Evolutionary conservation across 2,888 invertebrate species (phyloP).

Genomic region (Apodemia zela): DNA sequence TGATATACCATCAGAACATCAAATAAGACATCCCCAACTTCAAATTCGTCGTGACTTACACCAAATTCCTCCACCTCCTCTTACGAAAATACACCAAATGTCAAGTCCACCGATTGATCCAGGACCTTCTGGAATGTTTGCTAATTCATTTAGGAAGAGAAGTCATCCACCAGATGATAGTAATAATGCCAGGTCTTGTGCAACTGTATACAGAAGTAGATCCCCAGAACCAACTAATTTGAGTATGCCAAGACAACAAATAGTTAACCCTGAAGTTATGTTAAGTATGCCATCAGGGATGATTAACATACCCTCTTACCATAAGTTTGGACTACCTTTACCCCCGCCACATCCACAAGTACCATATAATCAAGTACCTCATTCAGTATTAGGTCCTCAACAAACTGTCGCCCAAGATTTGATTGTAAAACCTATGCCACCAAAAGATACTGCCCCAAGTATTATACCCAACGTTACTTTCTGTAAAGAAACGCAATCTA

Average conservation of each 20-base stretch:
- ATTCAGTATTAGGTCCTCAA: conserved; percentile 65
- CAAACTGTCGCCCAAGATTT: conserved; percentile 77
- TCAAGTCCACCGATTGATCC: conserved; percentile 69
- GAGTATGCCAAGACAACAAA: conserved; percentile 62
- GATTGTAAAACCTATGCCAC: conserved; percentile 75
- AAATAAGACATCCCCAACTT: conserved; percentile 79
- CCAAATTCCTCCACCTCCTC: conserved; percentile 71
- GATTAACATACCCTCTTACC: conserved; percentile 69
- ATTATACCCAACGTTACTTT: conserved; percentile 62
- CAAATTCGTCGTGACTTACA: conserved; percentile 90
- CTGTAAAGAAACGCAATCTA: conserved; percentile 52
- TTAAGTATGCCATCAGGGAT: conserved; percentile 63
- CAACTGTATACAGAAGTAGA: conserved; percentile 61
- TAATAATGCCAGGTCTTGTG: conserved; percentile 63
- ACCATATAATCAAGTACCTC: conserved; percentile 59
- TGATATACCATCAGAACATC: conserved; percentile 65
- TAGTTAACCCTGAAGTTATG: conserved; percentile 56
- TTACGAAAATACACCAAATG: conserved; percentile 60
- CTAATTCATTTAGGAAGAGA: conserved; percentile 80
- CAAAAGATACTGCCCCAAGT: conserved; percentile 63
- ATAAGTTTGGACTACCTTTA: conserved; percentile 71
- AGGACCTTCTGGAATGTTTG: conserved; percentile 65
- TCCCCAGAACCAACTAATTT: conserved; percentile 76
- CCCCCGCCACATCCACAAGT: conserved; percentile 72
- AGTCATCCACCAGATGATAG: conserved; percentile 76